phyloP scores from a whole-genome alignment of 2,888 invertebrate species.

The Agrotis exclamationis region DNA sequence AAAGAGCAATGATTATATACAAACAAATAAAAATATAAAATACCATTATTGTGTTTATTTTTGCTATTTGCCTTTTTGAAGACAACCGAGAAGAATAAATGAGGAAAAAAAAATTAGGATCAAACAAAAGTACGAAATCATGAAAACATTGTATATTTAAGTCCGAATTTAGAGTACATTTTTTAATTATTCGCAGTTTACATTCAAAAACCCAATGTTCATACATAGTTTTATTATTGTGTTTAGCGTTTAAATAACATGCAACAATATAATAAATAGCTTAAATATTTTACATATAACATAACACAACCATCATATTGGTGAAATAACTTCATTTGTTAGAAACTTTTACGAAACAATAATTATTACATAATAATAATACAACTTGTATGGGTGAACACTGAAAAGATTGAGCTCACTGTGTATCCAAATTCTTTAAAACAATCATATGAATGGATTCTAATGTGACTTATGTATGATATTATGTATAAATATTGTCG shows the following conservation, averaged over 20 bases:
- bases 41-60: slow-evolving; percentile 28
- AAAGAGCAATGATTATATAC: slow-evolving; percentile 30
- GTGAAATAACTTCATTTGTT: slow-evolving; percentile 63
- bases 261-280: slow-evolving; percentile 70
- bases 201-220: slow-evolving; percentile 58
- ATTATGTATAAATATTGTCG: not conserved
- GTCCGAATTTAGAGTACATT: slow-evolving; percentile 62
- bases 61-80: not conserved
- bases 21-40: slow-evolving; percentile 54
- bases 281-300: slow-evolving; percentile 66
- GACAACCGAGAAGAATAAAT: too few species aligned
- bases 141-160: slow-evolving; percentile 86
- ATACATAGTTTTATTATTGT: slow-evolving; percentile 56
- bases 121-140: slow-evolving; percentile 55
- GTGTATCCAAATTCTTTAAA: not conserved
- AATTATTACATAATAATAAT: slow-evolving; percentile 32
- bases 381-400: slow-evolving; percentile 19
- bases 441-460: not conserved
- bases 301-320: slow-evolving; percentile 78
- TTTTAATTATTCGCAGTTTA: slow-evolving; percentile 58
- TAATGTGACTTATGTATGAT: not conserved
- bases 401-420: slow-evolving; percentile 19
- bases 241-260: slow-evolving; percentile 62
- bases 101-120: too few species aligned
- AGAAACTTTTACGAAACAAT: slow-evolving; percentile 63